phyloP scores from a whole-genome alignment of 1,140 invertebrate genomes.

The Thalassaphorura encarpata region DNA sequence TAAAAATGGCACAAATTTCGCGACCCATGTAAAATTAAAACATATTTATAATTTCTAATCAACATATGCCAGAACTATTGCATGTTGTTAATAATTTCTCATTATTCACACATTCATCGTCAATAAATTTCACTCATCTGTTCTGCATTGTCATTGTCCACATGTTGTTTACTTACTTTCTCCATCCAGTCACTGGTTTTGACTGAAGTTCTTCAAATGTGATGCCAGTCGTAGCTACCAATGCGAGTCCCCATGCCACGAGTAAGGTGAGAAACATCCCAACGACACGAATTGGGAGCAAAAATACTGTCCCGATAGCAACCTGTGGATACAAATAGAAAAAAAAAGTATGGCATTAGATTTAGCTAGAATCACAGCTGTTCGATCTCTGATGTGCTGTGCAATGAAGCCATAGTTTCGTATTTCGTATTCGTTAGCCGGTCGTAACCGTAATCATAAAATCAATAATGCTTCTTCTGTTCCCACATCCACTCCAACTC shows the following conservation, averaged over 20 bases:
- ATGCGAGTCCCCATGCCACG: conserved; percentile 68
- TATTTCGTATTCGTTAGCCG: too few species aligned
- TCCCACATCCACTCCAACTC: too few species aligned
- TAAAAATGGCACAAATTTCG: background rate
- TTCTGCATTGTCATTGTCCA: background rate
- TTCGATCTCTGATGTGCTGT: too few species aligned
- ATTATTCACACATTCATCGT: background rate
- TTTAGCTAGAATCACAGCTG: background rate
- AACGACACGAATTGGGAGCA: conserved; percentile 63
- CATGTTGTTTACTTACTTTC: conserved; percentile 51
- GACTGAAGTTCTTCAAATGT: conserved; percentile 60
- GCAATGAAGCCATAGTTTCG: too few species aligned
- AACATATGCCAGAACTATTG: too few species aligned
- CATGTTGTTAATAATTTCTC: background rate
- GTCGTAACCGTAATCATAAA: too few species aligned
- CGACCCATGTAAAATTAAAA: background rate
- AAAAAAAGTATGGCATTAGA: background rate
- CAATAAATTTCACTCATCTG: background rate
- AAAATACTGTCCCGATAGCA: conserved; percentile 61
- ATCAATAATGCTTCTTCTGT: too few species aligned
- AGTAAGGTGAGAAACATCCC: conserved; percentile 62
- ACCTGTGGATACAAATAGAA: conserved; percentile 51
- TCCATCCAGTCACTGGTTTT: conserved; percentile 66
- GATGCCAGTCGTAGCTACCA: conserved; percentile 62
- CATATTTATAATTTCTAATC: background rate